Base-by-base conservation (phyloP, 2,888 invertebrate species). In the Priocnemis perturbator region DNA sequence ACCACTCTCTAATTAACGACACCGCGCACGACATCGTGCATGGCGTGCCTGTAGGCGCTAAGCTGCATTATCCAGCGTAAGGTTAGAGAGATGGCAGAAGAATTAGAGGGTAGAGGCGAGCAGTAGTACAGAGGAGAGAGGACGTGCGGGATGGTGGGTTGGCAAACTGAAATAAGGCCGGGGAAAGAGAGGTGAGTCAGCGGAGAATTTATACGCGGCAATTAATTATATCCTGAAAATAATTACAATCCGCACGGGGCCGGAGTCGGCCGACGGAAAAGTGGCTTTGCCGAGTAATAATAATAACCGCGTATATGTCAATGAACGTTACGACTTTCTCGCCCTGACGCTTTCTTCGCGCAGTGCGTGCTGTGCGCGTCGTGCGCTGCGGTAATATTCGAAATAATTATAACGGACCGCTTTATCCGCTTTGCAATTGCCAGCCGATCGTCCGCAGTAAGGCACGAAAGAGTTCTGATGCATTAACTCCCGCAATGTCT, bases 1-100 rank as follows among this genome's bases (percentile, higher is more conserved):
- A 74, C 68, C 64, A 59, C 73, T 71, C 78, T 78, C 68, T 74
- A 78, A 78, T 78, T 78, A 78, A 78, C 74, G 69, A 74, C 74
- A 70, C 66, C 58, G 63, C 60, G 68, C 47, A 67, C 59, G 64
- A 62, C 30, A 67, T 56, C 64, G 66, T 70, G 63, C 59, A 45
- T 21, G 37, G 23, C 23, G 45, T 53, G 68, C 59, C 70, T 59
- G 57, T 64, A 71, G 66, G 69, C 67, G 71, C 69, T 80, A 78
- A 78, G 74, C 74, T 71, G 64, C 69, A 73, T 75, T 73, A 75
- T 71, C 57, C 66, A 59, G 57, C 61, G 64, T 62, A 74, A 76
- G 74, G 69, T 75, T 78, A 73, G 74, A 50, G 50, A n/a, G 19
- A 63, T 61, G 62, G 61, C 62, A 69, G 37, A 66, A 64, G 69